phyloP scores from a whole-genome alignment of 37 sponge, comb jelly and placozoan genomes.

The Axinella damicornis region DNA sequence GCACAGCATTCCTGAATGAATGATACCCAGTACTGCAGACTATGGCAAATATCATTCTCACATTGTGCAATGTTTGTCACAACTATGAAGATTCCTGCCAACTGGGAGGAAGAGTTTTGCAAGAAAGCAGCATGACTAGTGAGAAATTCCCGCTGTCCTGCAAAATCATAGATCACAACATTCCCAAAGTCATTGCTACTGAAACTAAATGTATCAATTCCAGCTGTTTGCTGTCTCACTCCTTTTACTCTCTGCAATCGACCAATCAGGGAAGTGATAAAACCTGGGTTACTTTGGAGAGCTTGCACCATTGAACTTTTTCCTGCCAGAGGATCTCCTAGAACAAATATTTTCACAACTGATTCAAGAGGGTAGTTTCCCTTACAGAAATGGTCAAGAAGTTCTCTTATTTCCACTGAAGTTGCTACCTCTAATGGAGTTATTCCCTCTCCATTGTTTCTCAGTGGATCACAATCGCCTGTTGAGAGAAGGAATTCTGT shows the following conservation, averaged over 20 bases:
- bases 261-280: too few relatives aligned
- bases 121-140: slow-evolving; percentile 30
- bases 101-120: not conserved
- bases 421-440: not conserved
- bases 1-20: slow-evolving; percentile 1
- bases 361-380: too few relatives aligned
- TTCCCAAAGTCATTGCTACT: slow-evolving; percentile 22
- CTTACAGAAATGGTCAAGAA: too few relatives aligned
- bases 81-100: slow-evolving; percentile 22
- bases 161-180: slow-evolving; percentile 43
- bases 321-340: slow-evolving; percentile 26
- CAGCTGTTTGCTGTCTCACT: slow-evolving; percentile 34
- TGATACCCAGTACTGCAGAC: slow-evolving; percentile 24
- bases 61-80: slow-evolving; percentile 22
- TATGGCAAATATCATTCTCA: not conserved
- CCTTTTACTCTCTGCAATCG: not conserved
- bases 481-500: not conserved
- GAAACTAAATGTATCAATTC: slow-evolving; percentile 20
- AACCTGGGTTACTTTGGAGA: not conserved
- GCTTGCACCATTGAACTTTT: slow-evolving; percentile 40
- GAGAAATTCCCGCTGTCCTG: slow-evolving; percentile 47
- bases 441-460: not conserved
- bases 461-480: not conserved
- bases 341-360: not conserved
- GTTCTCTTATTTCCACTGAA: too few relatives aligned